Conservation (phyloP, 2,888 invertebrate genomes). For the Odontothrips loti region DNA sequence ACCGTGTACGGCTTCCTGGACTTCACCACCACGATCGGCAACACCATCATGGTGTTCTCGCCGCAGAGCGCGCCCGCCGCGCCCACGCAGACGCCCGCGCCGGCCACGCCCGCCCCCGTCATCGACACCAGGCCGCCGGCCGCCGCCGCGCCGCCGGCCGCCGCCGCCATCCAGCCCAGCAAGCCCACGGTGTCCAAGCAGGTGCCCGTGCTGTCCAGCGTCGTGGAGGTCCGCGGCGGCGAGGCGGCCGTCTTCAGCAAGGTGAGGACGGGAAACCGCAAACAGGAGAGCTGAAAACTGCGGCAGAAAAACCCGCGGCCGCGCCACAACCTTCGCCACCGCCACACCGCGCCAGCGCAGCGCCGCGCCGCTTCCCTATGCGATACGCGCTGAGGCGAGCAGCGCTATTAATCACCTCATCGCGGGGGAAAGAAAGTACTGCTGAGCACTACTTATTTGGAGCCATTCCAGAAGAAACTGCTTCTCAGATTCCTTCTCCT, state of each 20-base stretch:
- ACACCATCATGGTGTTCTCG: slow-evolving; percentile 91
- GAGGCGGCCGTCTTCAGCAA: slow-evolving; percentile 14
- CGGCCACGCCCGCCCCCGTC: slow-evolving; percentile 38
- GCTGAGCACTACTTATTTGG: background rate
- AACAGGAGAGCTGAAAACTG: background rate
- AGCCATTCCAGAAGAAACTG: background rate
- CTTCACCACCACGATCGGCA: slow-evolving; percentile 89
- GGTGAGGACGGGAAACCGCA: background rate
- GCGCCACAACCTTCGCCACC: too few species aligned
- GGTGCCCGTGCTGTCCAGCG: slow-evolving; percentile 34
- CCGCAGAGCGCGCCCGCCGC: slow-evolving; percentile 61
- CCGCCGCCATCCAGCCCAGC: slow-evolving; percentile 48
- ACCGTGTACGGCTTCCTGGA: slow-evolving; percentile 91
- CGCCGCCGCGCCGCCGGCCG: slow-evolving; percentile 38
- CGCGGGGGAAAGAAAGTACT: background rate
- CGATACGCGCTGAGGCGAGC: background rate
- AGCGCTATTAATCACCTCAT: background rate
- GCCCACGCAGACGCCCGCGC: slow-evolving; percentile 8
- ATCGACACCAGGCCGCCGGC: slow-evolving; percentile 42
- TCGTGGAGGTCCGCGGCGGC: slow-evolving; percentile 37
- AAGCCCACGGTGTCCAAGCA: slow-evolving; percentile 43
- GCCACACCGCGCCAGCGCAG: too few species aligned
- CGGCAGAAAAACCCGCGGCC: background rate
- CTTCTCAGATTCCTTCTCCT: background rate
- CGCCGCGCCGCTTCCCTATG: background rate